Base-by-base conservation (phyloP, 2,888 invertebrate species). In the Xestia ashworthii region DNA sequence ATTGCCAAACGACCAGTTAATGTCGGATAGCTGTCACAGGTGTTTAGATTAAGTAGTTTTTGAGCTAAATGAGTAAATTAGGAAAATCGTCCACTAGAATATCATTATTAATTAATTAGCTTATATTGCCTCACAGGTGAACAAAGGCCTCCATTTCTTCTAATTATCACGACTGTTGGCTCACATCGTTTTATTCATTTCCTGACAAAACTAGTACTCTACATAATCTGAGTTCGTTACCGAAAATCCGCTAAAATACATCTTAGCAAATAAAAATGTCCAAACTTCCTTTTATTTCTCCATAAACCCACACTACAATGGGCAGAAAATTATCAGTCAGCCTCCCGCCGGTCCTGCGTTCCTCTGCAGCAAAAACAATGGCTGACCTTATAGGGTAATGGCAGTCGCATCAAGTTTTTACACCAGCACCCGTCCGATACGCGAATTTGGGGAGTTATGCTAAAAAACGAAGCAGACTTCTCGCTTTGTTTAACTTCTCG, bases 301-400 rank as follows among this genome's bases (percentile, higher is more conserved):
- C 38, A 46, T 76, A 71, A 71, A 64, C 44, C 50, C 25, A 38
- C 16, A 68, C n/a, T 16, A 77, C 71, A 77, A 71, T 6, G 67
- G 62, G 12, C 48, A 74, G 64, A 82, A 65, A 75, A 73, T 82
- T 78, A 76, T 74, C 55, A 46, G 25, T 0, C 62, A 41, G 69
- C 32, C 68, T 67, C 71, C 72, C 80, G 83, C 72, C 88, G 86
- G 81, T 75, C 84, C 90, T 89, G 91, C 74, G 77, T 85, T 74
- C 83, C 82, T 78, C 68, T 44, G 55, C 78, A 81, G 90, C 89
- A 94, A 93, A 95, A 94, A 95, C 95, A 95, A 95, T 93, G 93
- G 93, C 76, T 88, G 90, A 90, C 93, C 94, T 92, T 94, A 93
- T 93, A 94, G 90, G 94, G 94, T 88, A 89, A 87, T 87, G 81